phyloP scores from a whole-genome alignment of 2,113 vertebrate species.

The Mus spicilegus region DNA sequence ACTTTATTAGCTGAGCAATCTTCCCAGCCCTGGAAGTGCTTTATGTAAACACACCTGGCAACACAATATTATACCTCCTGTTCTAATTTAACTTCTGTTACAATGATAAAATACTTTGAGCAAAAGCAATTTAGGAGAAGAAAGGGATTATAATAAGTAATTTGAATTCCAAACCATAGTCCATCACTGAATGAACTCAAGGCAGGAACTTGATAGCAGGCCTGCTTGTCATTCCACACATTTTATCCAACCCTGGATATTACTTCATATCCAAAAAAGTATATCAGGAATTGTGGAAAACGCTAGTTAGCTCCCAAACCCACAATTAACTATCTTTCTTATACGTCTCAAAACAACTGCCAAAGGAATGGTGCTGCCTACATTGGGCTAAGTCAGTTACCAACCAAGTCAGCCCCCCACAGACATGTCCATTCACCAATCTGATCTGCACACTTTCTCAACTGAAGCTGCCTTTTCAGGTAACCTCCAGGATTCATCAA shows the following conservation, averaged over 20 bases:
- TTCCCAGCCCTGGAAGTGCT: neutral
- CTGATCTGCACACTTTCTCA: neutral
- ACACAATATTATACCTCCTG: neutral
- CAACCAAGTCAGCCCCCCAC: too few species aligned
- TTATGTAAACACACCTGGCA: neutral
- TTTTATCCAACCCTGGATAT: neutral
- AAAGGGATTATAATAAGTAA: neutral
- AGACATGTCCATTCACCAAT: neutral
- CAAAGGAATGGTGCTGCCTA: neutral
- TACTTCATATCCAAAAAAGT: neutral
- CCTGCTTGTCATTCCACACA: too few species aligned
- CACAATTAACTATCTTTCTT: neutral
- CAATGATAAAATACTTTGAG: neutral
- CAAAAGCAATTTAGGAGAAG: neutral
- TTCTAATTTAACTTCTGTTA: neutral
- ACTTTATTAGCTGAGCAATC: neutral
- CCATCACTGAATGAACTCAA: neutral
- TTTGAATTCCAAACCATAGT: neutral
- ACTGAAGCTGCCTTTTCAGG: neutral
- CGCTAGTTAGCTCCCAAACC: too few species aligned
- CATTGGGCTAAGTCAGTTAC: neutral
- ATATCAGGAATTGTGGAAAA: neutral
- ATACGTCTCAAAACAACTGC: neutral
- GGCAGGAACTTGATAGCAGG: neutral
- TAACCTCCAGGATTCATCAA: neutral